Evolutionary conservation across 2,888 invertebrate genomes (phyloP).

Genomic region (Tetranychus truncatus): DNA sequence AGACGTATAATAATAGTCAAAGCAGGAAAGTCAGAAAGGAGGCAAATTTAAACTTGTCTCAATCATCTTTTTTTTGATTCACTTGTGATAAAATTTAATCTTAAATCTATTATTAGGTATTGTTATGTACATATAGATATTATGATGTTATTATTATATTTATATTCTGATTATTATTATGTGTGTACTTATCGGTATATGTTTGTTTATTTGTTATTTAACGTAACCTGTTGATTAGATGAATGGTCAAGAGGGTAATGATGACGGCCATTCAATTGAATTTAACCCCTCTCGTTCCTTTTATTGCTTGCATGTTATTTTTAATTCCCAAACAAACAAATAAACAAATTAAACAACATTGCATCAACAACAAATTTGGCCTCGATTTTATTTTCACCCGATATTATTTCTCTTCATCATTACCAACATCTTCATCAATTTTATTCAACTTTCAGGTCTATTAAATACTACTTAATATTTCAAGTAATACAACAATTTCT

Average conservation of each 20-base stretch:
- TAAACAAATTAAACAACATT: neutral
- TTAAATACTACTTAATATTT: no score
- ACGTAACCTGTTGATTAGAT: neutral
- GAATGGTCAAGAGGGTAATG: neutral
- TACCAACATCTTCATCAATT: neutral
- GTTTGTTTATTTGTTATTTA: no score
- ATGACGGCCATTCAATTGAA: neutral
- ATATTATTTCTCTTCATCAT: neutral
- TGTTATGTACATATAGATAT: neutral
- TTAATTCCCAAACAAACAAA: neutral
- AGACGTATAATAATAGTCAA: no score
- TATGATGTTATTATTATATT: neutral
- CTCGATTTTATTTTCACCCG: neutral
- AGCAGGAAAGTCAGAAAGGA: no score
- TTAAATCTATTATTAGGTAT: constrained; percentile 2
- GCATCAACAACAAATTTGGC: neutral
- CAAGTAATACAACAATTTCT: no score
- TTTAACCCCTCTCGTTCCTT: neutral
- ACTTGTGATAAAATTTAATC: neutral
- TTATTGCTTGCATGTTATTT: neutral
- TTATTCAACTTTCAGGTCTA: no score
- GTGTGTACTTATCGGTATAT: neutral
- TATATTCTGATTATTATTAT: neutral
- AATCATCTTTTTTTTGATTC: neutral
- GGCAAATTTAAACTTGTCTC: neutral